Conservation (phyloP, 2,797 vertebrate genomes). For the Xerus rutilus region DNA sequence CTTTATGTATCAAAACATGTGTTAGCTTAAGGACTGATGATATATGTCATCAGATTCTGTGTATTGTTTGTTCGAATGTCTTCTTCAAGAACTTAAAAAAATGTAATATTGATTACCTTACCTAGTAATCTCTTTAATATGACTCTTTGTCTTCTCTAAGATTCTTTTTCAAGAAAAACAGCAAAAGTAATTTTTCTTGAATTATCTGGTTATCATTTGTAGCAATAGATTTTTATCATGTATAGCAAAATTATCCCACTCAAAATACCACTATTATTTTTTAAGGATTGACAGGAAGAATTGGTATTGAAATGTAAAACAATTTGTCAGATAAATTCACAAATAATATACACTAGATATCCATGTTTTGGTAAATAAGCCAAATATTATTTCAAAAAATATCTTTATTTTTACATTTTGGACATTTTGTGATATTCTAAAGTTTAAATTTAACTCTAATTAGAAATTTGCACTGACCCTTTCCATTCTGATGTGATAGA, state of each 20-base stretch:
- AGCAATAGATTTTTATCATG: neutral
- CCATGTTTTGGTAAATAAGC: neutral
- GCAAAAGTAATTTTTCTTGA: neutral
- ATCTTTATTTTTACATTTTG: neutral
- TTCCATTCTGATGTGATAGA: slow-evolving; percentile 53
- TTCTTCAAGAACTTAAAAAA: neutral
- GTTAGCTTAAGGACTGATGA: neutral
- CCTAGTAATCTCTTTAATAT: neutral
- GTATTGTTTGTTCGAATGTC: neutral
- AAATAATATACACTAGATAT: neutral
- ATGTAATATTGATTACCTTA: neutral
- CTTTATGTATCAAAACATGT: accelerated
- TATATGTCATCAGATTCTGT: neutral
- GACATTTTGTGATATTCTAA: neutral
- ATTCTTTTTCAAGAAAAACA: neutral
- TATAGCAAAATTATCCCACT: neutral
- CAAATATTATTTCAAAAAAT: neutral
- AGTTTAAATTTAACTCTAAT: slow-evolving; percentile 29
- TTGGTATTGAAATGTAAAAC: slow-evolving; percentile 6
- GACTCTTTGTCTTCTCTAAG: neutral
- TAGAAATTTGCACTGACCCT: slow-evolving; percentile 51
- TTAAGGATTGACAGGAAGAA: neutral
- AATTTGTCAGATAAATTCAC: neutral
- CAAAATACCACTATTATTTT: neutral
- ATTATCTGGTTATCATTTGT: neutral